A percentile compares a stretch with the other conserved stretches of the same genome.
phyloP scores from a whole-genome alignment of 1,140 invertebrate species.

The Heterodera carotae region DNA sequence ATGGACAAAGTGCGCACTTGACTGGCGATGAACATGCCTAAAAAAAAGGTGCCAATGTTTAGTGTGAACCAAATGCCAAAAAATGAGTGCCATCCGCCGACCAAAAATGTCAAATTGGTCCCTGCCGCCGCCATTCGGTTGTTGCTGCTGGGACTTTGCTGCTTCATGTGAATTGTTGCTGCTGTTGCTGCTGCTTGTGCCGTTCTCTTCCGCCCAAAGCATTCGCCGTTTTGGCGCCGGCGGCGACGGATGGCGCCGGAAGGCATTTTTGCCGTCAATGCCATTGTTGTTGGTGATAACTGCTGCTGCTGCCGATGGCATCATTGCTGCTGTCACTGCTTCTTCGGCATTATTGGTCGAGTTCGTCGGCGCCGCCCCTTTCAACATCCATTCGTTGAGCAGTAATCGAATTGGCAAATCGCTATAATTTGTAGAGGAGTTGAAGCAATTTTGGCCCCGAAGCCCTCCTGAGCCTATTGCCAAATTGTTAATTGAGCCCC shows the following conservation, averaged over 20 bases:
- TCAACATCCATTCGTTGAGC: conserved; percentile 10
- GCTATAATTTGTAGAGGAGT: background rate
- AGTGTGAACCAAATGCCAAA: no score
- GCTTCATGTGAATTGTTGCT: background rate
- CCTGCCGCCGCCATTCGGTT: background rate
- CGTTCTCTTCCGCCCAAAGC: background rate
- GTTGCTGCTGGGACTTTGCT: conserved; percentile 6
- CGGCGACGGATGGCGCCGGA: conserved; percentile 2
- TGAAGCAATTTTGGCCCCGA: no score
- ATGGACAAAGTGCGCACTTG: conserved; percentile 19
- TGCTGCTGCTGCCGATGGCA: background rate
- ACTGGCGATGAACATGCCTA: conserved; percentile 27
- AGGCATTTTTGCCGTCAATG: background rate
- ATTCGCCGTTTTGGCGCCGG: conserved; percentile 7
- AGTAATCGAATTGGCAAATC: conserved; percentile 10
- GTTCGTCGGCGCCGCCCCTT: background rate
- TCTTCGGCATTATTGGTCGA: background rate
- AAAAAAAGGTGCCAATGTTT: background rate
- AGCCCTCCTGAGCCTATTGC: no score
- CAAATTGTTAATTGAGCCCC: background rate
- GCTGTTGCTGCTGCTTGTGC: background rate
- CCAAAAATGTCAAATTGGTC: conserved; percentile 33
- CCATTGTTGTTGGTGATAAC: background rate
- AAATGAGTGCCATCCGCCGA: no score
- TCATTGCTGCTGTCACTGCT: background rate